phyloP scores from a whole-genome alignment of 2,888 invertebrate genomes.

The Leucozona laternaria region DNA sequence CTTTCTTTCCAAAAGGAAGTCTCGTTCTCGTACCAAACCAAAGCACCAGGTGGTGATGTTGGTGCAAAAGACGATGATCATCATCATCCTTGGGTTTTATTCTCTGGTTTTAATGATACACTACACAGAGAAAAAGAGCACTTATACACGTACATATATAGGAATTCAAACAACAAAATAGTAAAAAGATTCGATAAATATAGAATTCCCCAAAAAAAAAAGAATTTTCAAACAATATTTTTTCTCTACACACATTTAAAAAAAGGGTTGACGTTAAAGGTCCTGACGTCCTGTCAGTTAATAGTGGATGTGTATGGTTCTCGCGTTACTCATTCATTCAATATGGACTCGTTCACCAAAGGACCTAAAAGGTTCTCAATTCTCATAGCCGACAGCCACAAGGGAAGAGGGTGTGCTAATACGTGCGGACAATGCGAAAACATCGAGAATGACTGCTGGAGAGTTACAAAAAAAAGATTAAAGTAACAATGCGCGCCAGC shows the following conservation, averaged over 20 bases:
- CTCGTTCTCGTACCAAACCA: constrained; percentile 68
- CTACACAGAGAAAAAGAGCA: constrained; percentile 34
- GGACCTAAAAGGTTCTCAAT: constrained; percentile 31
- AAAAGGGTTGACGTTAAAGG: constrained; percentile 67
- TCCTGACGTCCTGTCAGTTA: constrained; percentile 53
- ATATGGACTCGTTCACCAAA: constrained; percentile 36
- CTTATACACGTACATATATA: constrained; percentile 44
- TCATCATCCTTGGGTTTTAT: constrained; percentile 44
- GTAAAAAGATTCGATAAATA: constrained; percentile 48
- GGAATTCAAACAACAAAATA: constrained; percentile 10
- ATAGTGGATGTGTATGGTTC: constrained; percentile 34
- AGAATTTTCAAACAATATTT: constrained; percentile 29
- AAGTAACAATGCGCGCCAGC: constrained; percentile 53
- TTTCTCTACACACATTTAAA: background rate
- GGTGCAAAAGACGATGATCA: constrained; percentile 54
- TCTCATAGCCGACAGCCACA: constrained; percentile 22
- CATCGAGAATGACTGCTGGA: constrained; percentile 24
- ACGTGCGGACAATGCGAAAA: constrained; percentile 59
- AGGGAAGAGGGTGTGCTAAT: constrained; percentile 51
- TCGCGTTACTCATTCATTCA: constrained; percentile 5
- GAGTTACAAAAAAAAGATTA: constrained; percentile 48
- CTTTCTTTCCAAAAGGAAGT: constrained; percentile 73
- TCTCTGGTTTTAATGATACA: constrained; percentile 20
- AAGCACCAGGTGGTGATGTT: constrained; percentile 68
- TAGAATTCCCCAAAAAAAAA: constrained; percentile 48